These are phyloP conservation scores for Drosophila orosa DNA, from an alignment of 1,140 invertebrate species.

Conservation along the genomic window DNA sequence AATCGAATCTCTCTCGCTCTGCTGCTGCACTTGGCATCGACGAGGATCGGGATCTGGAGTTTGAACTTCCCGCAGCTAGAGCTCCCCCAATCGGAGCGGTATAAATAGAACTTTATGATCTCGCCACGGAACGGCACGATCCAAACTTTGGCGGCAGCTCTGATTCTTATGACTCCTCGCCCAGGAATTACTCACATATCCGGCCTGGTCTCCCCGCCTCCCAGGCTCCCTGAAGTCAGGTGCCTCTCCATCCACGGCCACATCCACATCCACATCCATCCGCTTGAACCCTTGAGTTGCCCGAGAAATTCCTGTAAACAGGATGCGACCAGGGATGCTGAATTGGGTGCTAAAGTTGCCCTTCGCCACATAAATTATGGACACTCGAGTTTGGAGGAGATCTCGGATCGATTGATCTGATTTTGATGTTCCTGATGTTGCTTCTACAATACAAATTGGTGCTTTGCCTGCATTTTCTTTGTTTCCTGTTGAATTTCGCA, in stretches of 20 bases:
- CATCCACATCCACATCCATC: conserved; percentile 16
- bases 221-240: conserved; percentile 15
- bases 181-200: conserved; percentile 73
- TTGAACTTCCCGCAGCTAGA: conserved; percentile 41
- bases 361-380: conserved; percentile 32
- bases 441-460: conserved; percentile 35
- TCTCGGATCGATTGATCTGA: conserved; percentile 9
- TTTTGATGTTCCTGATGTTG: background rate
- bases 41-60: conserved; percentile 47
- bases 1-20: conserved; percentile 56
- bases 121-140: conserved; percentile 57
- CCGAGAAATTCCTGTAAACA: conserved; percentile 67
- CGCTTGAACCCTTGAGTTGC: conserved; percentile 29
- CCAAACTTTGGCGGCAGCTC: conserved; percentile 39
- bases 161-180: conserved; percentile 33
- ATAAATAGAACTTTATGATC: conserved; percentile 80
- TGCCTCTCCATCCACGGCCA: conserved; percentile 9
- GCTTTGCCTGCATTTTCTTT: conserved; percentile 25
- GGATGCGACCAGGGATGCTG: conserved; percentile 40
- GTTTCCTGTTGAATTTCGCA: conserved; percentile 53
- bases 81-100: conserved; percentile 55
- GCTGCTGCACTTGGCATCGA: conserved; percentile 59
- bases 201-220: conserved; percentile 42
- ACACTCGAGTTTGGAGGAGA: conserved; percentile 16
- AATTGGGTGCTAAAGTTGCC: conserved; percentile 59